Percentiles rank a stretch among this genome's conserved stretches.
These are phyloP conservation scores for Automeris io DNA, from an alignment of 2,888 invertebrate genomes.

Conservation along the genomic window DNA sequence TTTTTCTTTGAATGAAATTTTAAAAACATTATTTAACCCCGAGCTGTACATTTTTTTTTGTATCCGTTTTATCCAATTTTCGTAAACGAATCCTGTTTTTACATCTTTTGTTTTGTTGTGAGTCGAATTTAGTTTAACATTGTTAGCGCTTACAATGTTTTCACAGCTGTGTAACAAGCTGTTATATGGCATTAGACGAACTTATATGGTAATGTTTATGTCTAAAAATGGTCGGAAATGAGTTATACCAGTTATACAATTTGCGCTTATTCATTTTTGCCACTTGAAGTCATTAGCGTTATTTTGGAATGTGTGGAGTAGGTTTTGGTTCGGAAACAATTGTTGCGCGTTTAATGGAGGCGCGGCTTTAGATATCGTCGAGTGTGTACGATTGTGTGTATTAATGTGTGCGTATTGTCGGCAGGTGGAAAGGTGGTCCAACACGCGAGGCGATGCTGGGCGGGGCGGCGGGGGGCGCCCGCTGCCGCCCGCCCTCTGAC, in stretches of 20 bases:
- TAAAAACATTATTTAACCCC: too few relatives aligned
- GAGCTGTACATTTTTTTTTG: not conserved
- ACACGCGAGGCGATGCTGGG: constrained; percentile 69
- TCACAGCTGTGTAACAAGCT: not conserved
- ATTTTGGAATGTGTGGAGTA: not conserved
- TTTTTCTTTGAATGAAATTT: not conserved
- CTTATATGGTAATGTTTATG: not conserved
- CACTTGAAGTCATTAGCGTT: not conserved
- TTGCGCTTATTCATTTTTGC: not conserved
- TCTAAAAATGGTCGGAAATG: not conserved
- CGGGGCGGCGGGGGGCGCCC: constrained; percentile 76
- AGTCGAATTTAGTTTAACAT: not conserved
- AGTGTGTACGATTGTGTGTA: constrained; percentile 15
- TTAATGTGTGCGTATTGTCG: constrained; percentile 23
- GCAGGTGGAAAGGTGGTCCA: constrained; percentile 67
- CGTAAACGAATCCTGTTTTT: not conserved
- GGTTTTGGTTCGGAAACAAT: constrained; percentile 13
- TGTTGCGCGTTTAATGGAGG: constrained; percentile 17
- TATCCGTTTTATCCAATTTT: not conserved
- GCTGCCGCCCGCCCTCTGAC: constrained; percentile 76
- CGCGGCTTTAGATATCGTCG: constrained; percentile 17
- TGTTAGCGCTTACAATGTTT: not conserved
- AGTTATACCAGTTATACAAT: not conserved
- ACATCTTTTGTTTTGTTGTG: not conserved
- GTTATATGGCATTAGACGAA: not conserved